These are phyloP conservation scores for Papilio polytes DNA, from an alignment of 1,140 invertebrate genomes.

Conservation along the genomic window DNA sequence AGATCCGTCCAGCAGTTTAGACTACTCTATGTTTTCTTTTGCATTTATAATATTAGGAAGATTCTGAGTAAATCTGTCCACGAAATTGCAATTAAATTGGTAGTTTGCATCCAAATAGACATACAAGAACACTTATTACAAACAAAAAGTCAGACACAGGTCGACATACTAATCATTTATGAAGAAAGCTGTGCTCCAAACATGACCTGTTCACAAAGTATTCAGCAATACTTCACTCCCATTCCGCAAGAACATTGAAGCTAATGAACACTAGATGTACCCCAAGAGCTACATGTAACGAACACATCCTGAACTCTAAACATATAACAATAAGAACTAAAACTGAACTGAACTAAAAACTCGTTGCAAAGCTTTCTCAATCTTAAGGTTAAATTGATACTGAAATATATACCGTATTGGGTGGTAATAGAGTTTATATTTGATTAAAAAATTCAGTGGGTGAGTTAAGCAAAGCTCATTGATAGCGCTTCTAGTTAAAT, in stretches of 20 bases:
- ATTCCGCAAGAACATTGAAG: slow-evolving; percentile 60
- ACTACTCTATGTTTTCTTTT: no score
- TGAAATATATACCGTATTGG: neutral
- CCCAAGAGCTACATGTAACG: slow-evolving; percentile 55
- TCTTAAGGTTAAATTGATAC: neutral
- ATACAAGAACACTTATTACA: neutral
- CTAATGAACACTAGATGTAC: slow-evolving; percentile 60
- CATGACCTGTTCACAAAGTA: slow-evolving; percentile 43
- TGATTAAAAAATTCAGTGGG: neutral
- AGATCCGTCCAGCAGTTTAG: no score
- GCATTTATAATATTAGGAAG: no score
- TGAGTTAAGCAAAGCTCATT: slow-evolving; percentile 26
- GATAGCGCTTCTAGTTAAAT: slow-evolving; percentile 20
- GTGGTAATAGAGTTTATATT: neutral
- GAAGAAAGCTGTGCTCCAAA: slow-evolving; percentile 45
- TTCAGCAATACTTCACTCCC: slow-evolving; percentile 51
- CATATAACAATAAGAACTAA: neutral
- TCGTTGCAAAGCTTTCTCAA: slow-evolving; percentile 18
- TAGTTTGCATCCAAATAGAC: neutral
- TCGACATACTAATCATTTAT: slow-evolving; percentile 29
- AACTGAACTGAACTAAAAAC: neutral
- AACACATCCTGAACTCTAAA: slow-evolving; percentile 45
- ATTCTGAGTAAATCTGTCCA: neutral
- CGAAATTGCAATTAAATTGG: neutral
- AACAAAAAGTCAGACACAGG: neutral